A percentile compares a stretch with the other conserved stretches of the same genome.
Conservation (phyloP, 2,113 vertebrate genomes). For the Oncorhynchus kisutch region DNA sequence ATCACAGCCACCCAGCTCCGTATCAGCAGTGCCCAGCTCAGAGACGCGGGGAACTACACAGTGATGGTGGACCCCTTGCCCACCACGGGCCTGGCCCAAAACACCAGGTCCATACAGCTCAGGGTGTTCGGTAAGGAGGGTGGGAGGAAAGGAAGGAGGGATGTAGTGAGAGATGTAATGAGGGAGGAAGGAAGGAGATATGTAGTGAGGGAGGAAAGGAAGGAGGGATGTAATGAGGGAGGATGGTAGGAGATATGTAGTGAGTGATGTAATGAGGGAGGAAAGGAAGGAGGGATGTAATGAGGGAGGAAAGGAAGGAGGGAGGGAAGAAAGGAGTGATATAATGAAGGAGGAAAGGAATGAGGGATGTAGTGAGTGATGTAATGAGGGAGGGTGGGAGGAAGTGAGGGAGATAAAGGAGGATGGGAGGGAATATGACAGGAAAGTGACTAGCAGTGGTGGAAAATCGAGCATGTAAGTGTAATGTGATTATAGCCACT, state of each 20-base stretch:
- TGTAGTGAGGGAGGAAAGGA: constrained; percentile 30
- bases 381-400: constrained; percentile 24
- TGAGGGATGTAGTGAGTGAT: constrained; percentile 14
- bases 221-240: constrained; percentile 14
- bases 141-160: constrained; percentile 13
- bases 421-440: constrained; percentile 14
- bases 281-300: constrained; percentile 1
- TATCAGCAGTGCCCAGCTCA: constrained; percentile 52
- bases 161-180: constrained; percentile 43
- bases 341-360: constrained; percentile 12
- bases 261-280: constrained; percentile 17
- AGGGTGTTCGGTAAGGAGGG: constrained; percentile 68
- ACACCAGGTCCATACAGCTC: constrained; percentile 55
- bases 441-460: not conserved
- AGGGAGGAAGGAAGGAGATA: not conserved
- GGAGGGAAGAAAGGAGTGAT: constrained; percentile 12
- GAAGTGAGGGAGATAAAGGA: constrained; percentile 38
- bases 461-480: constrained; percentile 7
- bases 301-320: not conserved
- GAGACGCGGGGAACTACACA: constrained; percentile 65
- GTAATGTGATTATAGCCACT: constrained; percentile 33
- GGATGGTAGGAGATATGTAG: no score
- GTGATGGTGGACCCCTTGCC: constrained; percentile 54
- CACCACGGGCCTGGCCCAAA: constrained; percentile 43
- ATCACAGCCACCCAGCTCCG: constrained; percentile 65